phyloP scores from a whole-genome alignment of 2,797 vertebrate genomes.

The Saxicola maurus region DNA sequence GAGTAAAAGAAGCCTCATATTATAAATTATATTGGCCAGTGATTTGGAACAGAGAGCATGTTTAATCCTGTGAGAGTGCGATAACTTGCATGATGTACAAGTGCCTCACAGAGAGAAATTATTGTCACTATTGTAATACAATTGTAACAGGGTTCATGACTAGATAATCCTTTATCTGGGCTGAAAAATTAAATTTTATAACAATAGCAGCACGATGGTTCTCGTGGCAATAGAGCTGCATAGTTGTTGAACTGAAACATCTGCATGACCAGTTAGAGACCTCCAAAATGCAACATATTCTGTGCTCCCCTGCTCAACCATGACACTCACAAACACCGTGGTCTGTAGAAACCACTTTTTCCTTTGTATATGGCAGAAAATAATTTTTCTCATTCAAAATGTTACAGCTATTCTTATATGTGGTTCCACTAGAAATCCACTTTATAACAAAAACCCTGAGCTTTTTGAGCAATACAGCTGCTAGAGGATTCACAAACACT shows the following conservation, averaged over 20 bases:
- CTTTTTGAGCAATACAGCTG: neutral
- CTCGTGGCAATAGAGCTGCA: neutral
- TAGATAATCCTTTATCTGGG: conserved; percentile 1
- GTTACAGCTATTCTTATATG: neutral
- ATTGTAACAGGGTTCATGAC: neutral
- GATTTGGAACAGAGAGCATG: neutral
- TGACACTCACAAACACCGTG: neutral
- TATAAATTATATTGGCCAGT: neutral
- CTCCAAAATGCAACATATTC: neutral
- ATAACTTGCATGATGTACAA: neutral
- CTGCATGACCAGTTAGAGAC: neutral
- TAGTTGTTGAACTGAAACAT: neutral
- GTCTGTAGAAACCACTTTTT: neutral
- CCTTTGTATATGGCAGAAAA: neutral
- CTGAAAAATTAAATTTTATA: conserved; percentile 14
- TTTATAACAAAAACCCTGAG: neutral
- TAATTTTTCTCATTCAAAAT: neutral
- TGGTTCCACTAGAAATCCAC: neutral
- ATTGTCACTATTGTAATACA: conserved; percentile 11
- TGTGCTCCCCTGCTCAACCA: neutral
- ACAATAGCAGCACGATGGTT: neutral
- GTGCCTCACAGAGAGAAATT: neutral
- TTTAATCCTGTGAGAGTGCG: neutral
- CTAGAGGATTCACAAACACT: neutral
- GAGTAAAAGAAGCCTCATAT: neutral